These are phyloP conservation scores for Cryptotermes secundus DNA, from an alignment of 1,140 invertebrate species.

Conservation along the genomic window DNA sequence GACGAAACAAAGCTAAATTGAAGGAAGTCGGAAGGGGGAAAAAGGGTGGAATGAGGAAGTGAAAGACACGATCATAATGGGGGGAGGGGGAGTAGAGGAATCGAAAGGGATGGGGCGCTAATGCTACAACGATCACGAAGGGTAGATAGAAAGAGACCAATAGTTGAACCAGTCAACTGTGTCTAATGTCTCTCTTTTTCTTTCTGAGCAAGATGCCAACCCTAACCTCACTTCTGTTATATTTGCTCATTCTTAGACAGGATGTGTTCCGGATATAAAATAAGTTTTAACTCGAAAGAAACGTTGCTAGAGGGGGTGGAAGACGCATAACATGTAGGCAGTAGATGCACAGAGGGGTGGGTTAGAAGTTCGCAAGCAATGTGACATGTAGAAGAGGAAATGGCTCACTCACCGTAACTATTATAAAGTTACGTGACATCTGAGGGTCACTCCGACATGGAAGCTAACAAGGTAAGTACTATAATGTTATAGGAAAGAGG, in stretches of 20 bases:
- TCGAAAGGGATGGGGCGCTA: not conserved
- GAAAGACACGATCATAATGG: not conserved
- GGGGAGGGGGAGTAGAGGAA: not conserved
- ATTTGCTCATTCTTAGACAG: not conserved
- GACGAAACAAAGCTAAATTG: not conserved
- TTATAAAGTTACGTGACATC: too few species aligned
- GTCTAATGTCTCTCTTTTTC: not conserved
- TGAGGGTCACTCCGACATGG: too few species aligned
- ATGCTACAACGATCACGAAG: not conserved
- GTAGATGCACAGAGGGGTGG: not conserved
- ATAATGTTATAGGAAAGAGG: too few species aligned
- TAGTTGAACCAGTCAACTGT: slow-evolving; percentile 8
- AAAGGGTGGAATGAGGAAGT: not conserved
- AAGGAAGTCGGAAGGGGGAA: not conserved
- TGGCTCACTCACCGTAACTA: too few species aligned
- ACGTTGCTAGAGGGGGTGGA: not conserved
- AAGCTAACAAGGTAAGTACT: too few species aligned
- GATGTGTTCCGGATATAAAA: slow-evolving; percentile 19
- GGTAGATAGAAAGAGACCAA: not conserved
- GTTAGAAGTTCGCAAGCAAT: not conserved
- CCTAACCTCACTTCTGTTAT: slow-evolving; percentile 12
- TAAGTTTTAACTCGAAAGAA: slow-evolving; percentile 14
- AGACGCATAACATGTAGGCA: not conserved
- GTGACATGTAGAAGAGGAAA: too few species aligned
- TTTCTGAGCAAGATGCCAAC: slow-evolving; percentile 6